Percentiles rank a stretch among this genome's conserved stretches.
Evolutionary conservation across 2,888 invertebrate genomes (phyloP).

Genomic region (Drosophila buzzatii): DNA sequence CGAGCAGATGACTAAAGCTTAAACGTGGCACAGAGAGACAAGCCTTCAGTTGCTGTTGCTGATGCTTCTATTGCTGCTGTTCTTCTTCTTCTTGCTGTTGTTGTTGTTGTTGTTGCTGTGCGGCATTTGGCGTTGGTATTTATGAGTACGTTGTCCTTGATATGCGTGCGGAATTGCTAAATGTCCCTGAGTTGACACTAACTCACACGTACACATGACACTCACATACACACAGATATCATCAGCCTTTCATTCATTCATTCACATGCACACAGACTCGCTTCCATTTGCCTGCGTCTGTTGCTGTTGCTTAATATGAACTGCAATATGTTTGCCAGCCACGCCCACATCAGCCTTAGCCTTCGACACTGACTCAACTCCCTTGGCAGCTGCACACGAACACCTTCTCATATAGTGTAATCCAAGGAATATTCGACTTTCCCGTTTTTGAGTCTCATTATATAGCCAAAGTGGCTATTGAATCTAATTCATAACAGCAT

Average conservation of each 20-base stretch:
- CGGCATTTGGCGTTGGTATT: slow-evolving; percentile 81
- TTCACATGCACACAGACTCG: slow-evolving; percentile 39
- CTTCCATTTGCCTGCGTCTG: slow-evolving; percentile 45
- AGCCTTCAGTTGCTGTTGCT: slow-evolving; percentile 49
- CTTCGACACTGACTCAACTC: slow-evolving; percentile 12
- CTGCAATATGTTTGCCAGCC: slow-evolving; percentile 71
- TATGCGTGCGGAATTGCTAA: slow-evolving; percentile 80
- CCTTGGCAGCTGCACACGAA: slow-evolving; percentile 45
- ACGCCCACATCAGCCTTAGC: slow-evolving; percentile 50
- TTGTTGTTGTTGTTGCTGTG: slow-evolving; percentile 51
- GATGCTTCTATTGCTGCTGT: slow-evolving; percentile 36
- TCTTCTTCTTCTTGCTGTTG: slow-evolving; percentile 33
- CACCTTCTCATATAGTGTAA: slow-evolving; percentile 33
- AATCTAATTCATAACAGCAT: neutral
- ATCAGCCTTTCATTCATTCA: slow-evolving; percentile 64
- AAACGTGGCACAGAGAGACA: slow-evolving; percentile 34
- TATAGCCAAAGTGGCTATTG: no score
- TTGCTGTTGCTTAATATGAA: slow-evolving; percentile 65
- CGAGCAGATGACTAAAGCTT: slow-evolving; percentile 5
- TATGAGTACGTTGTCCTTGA: slow-evolving; percentile 83
- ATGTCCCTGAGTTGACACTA: slow-evolving; percentile 81
- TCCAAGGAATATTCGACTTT: neutral
- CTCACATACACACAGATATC: slow-evolving; percentile 32
- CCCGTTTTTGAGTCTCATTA: neutral
- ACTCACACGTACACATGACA: slow-evolving; percentile 57